Conservation (phyloP, 1,140 invertebrate species). For the Drosophila ohnishii region DNA sequence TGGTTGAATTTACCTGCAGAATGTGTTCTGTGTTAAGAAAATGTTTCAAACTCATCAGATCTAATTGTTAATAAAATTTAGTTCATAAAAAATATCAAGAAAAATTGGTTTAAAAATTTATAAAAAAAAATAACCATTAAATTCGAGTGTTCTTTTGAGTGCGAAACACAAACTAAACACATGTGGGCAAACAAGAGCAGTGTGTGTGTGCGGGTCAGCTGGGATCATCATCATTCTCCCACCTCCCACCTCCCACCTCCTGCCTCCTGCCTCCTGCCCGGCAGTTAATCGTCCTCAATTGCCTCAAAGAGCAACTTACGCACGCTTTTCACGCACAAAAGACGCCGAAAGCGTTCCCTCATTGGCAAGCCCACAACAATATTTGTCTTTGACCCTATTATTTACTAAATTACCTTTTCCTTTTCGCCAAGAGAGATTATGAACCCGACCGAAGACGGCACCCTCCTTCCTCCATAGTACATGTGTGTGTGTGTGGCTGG, state of each 20-base stretch:
- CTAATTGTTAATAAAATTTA: no score
- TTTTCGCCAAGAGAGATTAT: constrained; percentile 41
- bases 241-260: background rate
- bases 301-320: constrained; percentile 66
- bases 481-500: background rate
- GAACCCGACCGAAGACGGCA: constrained; percentile 41
- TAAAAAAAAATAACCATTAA: background rate
- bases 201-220: constrained; percentile 11
- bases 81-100: background rate
- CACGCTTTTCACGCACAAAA: constrained; percentile 77
- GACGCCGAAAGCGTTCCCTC: constrained; percentile 64
- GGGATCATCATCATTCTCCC: constrained; percentile 1
- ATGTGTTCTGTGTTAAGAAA: no score
- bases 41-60: no score
- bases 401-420: constrained; percentile 80
- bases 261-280: background rate
- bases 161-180: constrained; percentile 3
- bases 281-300: constrained; percentile 74
- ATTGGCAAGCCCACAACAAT: constrained; percentile 67
- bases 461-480: background rate
- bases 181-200: constrained; percentile 10
- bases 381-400: constrained; percentile 80
- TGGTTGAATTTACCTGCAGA: no score
- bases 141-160: background rate
- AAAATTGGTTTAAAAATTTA: background rate